phyloP scores from a whole-genome alignment of 2,888 invertebrate genomes.

The Micoletzkya japonica region DNA sequence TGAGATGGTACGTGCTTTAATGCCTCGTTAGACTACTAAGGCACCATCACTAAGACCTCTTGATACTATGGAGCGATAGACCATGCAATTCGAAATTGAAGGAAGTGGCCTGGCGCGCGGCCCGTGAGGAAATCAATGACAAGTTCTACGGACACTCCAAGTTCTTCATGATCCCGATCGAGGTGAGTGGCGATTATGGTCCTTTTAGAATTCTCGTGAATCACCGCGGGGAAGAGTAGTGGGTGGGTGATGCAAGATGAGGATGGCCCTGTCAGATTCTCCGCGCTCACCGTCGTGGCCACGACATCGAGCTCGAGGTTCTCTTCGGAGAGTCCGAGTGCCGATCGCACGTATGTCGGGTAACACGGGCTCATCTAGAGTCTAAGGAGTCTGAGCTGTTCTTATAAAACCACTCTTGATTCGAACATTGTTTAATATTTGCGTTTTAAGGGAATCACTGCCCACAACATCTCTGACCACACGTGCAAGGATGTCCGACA shows the following conservation, averaged over 20 bases:
- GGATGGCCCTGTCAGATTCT: not conserved
- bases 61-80: not conserved
- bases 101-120: conserved; percentile 25
- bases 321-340: conserved; percentile 28
- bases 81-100: not conserved
- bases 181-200: not conserved
- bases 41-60: not conserved
- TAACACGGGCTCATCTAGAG: too few species aligned
- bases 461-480: conserved; percentile 18
- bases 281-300: conserved; percentile 12
- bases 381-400: not conserved
- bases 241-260: not conserved
- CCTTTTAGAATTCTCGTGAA: not conserved
- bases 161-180: conserved; percentile 27
- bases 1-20: conserved; percentile 14
- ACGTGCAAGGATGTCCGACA: conserved; percentile 23
- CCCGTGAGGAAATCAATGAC: conserved; percentile 25
- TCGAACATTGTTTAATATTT: not conserved
- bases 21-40: not conserved
- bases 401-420: not conserved
- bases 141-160: conserved; percentile 21
- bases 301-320: conserved; percentile 25
- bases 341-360: too few species aligned
- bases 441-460: conserved; percentile 4
- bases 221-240: not conserved